These are phyloP conservation scores for Marmota monax DNA, from an alignment of 2,113 vertebrate species.

Conservation along the genomic window DNA sequence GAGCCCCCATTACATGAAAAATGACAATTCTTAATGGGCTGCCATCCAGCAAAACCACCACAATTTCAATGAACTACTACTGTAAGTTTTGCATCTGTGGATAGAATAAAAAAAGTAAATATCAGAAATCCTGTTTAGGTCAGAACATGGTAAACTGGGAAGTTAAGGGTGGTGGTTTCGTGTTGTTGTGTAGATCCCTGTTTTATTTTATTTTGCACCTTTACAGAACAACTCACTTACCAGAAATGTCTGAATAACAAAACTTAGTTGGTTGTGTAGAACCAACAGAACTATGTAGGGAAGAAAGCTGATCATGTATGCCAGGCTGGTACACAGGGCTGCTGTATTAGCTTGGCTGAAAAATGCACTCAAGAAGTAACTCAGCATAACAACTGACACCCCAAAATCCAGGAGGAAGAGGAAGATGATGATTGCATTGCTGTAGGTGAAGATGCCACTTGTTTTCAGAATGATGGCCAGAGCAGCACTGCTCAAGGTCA, in stretches of 20 bases:
- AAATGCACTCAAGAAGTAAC: slow-evolving; percentile 84
- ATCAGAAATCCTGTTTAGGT: background rate
- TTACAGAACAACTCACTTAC: slow-evolving; percentile 76
- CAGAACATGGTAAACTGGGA: background rate
- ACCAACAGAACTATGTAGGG: slow-evolving; percentile 87
- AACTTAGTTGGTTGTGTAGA: slow-evolving; percentile 84
- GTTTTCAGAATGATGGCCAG: slow-evolving; percentile 85
- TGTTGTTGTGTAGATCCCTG: fast-evolving
- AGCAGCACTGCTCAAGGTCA: slow-evolving; percentile 80
- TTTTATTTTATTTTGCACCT: background rate
- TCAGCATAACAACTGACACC: slow-evolving; percentile 84
- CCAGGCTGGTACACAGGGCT: slow-evolving; percentile 84
- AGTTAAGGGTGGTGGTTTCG: fast-evolving
- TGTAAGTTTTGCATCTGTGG: background rate
- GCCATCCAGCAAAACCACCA: background rate
- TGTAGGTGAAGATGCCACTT: slow-evolving; percentile 85
- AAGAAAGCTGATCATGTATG: slow-evolving; percentile 88
- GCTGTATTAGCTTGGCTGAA: slow-evolving; percentile 85
- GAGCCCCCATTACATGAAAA: background rate
- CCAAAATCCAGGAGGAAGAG: slow-evolving; percentile 88
- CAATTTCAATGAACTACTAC: background rate
- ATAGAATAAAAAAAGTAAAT: background rate
- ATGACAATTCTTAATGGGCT: background rate
- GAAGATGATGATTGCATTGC: slow-evolving; percentile 83
- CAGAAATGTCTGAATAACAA: slow-evolving; percentile 80